phyloP scores from a whole-genome alignment of 2,797 vertebrate species.

The Sebastes wilsoni region DNA sequence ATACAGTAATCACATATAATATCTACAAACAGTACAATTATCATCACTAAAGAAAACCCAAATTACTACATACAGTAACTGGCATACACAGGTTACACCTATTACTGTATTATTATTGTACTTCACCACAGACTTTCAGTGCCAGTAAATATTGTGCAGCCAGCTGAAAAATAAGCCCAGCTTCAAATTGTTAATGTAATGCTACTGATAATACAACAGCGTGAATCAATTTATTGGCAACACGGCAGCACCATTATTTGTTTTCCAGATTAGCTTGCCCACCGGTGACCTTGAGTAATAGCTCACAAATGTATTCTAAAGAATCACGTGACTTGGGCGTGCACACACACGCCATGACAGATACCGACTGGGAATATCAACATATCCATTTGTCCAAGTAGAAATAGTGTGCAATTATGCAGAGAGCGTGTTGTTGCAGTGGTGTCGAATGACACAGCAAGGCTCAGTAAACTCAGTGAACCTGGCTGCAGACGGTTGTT shows the following conservation, averaged over 20 bases:
- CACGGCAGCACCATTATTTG: conserved; percentile 40
- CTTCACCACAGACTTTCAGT: background rate
- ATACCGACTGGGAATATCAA: conserved; percentile 38
- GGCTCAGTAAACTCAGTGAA: conserved; percentile 26
- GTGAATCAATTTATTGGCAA: conserved; percentile 36
- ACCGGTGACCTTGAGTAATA: conserved; percentile 47
- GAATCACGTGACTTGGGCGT: conserved; percentile 44
- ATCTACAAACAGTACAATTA: background rate
- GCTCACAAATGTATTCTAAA: conserved; percentile 42
- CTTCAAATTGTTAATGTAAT: conserved; percentile 13
- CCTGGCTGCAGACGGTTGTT: conserved; percentile 17
- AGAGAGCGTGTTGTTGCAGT: conserved; percentile 22
- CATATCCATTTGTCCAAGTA: conserved; percentile 42
- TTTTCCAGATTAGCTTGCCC: conserved; percentile 50
- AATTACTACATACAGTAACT: background rate
- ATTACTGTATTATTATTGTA: background rate
- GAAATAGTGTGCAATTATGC: conserved; percentile 61
- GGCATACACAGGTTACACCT: background rate
- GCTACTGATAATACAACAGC: conserved; percentile 35
- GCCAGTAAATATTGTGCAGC: background rate
- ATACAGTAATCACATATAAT: background rate
- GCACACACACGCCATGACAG: conserved; percentile 1
- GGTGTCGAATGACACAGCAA: conserved; percentile 26
- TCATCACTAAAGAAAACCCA: background rate
- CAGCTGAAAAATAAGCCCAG: conserved; percentile 2